Evolutionary conservation across 2,797 vertebrate genomes (phyloP).

Genomic region (Mormyrus hasselquistii): DNA sequence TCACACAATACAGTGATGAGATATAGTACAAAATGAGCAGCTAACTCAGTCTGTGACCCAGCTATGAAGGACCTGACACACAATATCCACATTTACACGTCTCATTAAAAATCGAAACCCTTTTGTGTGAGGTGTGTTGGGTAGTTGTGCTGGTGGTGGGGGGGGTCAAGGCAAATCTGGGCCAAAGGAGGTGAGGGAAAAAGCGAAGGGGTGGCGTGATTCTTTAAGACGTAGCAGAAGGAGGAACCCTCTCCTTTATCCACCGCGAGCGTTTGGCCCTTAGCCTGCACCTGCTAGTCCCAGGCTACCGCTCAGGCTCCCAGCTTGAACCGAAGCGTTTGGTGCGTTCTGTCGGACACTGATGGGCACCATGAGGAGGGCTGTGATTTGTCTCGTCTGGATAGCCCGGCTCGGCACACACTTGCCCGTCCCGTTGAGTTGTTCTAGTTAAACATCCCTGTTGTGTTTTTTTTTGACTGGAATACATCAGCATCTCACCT

Average conservation of each 20-base stretch:
- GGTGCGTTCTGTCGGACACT: not conserved
- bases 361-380: not conserved
- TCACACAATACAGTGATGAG: not conserved
- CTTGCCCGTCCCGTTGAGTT: slow-evolving; percentile 23
- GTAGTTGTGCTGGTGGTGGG: not conserved
- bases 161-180: not conserved
- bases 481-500: not conserved
- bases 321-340: not conserved
- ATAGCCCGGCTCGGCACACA: not conserved
- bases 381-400: not conserved
- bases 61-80: not conserved
- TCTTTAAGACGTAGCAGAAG: slow-evolving; percentile 12
- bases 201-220: not conserved
- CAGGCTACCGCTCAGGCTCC: not conserved
- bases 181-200: not conserved
- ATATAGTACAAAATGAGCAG: not conserved
- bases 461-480: not conserved
- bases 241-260: not conserved
- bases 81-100: not conserved
- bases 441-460: not conserved
- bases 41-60: not conserved
- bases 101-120: not conserved
- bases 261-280: not conserved
- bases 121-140: not conserved
- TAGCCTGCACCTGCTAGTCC: not conserved